Evolutionary conservation across 2,797 vertebrate genomes (phyloP), one percentile per base, ranked within the genome.

Genomic region (Moxostoma hubbsi): DNA sequence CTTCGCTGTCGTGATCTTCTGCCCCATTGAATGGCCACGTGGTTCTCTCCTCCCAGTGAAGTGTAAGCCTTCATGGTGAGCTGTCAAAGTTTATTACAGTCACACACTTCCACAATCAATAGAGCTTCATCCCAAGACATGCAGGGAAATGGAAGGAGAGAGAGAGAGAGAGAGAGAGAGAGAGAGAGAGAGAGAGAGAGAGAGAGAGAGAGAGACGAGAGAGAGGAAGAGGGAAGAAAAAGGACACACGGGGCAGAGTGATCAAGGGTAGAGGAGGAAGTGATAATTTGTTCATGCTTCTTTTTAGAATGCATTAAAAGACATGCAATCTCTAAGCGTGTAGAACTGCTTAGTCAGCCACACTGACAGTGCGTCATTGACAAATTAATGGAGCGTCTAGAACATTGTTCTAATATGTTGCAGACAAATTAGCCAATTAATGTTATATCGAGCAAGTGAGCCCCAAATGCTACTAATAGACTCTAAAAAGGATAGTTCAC

Each of bases 1-100:
- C 85, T 89, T 84, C 50, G 77, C 85, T 84, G 71, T 59, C 61
- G 79, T 91, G 89, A 92, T 89, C 88, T 88, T 68, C 82, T 79
- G 87, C 86, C 85, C 83, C 79, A 62, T 16, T 79, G 85, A 89
- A 75, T 66, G 88, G 86, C 87, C 80, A 78, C 47, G 51, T 77
- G 80, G 58, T 64, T 77, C 79, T 77, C 87, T 89, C 84, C 73
- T 86, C 82, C 86, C 88, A 85, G 86, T 87, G 87, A 80, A 81
- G 86, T 86, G 85, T 82, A 85, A 81, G 86, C 90, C 87, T 81
- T 73, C 70, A 79, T 87, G 81, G 86, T 79, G 36, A 79, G 77
- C 91, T 93, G 93, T 93, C 93, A 92, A 87, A 93, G 81, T 88
- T 62, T 77, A 92, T 94, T 92, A 93, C 77, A 84, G 46, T 93